Conservation (phyloP, 2,113 vertebrate genomes). For the Puntigrus tetrazona region DNA sequence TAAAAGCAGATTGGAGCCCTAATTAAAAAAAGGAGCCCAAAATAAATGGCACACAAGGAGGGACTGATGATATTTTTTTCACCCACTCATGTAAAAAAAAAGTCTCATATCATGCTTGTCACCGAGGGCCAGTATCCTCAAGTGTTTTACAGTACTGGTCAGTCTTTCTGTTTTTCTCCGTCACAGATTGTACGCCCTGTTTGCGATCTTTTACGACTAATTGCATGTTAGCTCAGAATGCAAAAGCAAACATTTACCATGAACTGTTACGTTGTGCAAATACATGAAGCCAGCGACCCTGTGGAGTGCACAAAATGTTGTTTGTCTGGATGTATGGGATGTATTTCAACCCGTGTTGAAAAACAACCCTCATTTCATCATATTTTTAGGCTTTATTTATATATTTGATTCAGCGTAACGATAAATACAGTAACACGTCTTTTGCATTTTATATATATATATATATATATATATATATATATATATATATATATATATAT, state of each 20-base stretch:
- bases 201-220: background rate
- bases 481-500: too few species aligned
- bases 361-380: background rate
- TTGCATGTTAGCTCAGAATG: background rate
- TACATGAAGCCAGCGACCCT: background rate
- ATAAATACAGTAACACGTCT: too few species aligned
- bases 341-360: background rate
- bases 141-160: background rate
- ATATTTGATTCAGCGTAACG: too few species aligned
- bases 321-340: conserved; percentile 1
- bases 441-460: too few species aligned
- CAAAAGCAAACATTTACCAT: background rate
- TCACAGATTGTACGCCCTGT: background rate
- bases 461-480: too few species aligned
- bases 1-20: conserved; percentile 28
- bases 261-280: background rate
- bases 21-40: conserved; percentile 33
- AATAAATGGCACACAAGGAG: conserved; percentile 23
- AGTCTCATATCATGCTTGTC: background rate
- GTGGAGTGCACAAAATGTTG: background rate
- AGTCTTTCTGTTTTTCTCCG: background rate
- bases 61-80: background rate
- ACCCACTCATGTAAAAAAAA: background rate
- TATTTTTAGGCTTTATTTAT: background rate
- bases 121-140: background rate